phyloP scores from a whole-genome alignment of 37 sponge, comb jelly and placozoan genomes.

The Tethya wilhelma region DNA sequence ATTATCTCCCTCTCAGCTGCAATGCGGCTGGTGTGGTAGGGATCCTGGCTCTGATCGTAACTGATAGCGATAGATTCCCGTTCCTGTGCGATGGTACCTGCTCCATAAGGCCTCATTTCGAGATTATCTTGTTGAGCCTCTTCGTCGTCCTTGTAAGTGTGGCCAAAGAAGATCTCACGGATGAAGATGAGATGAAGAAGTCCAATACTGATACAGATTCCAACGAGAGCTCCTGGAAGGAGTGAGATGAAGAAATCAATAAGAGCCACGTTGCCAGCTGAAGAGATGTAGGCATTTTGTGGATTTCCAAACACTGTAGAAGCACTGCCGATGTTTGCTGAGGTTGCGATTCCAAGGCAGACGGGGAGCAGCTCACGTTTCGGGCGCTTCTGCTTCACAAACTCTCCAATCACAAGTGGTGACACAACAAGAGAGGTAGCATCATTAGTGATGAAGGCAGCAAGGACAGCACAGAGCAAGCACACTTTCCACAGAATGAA shows the following conservation, averaged over 20 bases:
- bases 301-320: conserved; percentile 92
- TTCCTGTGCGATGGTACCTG: conserved; percentile 46
- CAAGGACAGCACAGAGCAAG: conserved; percentile 62
- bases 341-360: conserved; percentile 82
- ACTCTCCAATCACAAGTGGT: conserved; percentile 71
- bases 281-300: conserved; percentile 90
- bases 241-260: conserved; percentile 70
- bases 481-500: conserved; percentile 82
- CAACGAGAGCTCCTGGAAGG: conserved; percentile 74
- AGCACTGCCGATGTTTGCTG: conserved; percentile 89
- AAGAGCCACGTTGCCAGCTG: conserved; percentile 51
- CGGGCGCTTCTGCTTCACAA: conserved; percentile 59
- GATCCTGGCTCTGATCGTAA: conserved; percentile 67
- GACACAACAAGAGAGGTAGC: conserved; percentile 79
- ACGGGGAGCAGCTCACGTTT: conserved; percentile 67
- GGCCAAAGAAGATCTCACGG: conserved; percentile 23
- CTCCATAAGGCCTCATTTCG: background rate
- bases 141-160: conserved; percentile 28
- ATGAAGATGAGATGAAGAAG: conserved; percentile 68
- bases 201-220: conserved; percentile 41
- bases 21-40: conserved; percentile 51
- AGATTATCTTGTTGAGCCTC: conserved; percentile 6
- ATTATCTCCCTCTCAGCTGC: conserved; percentile 61
- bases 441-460: conserved; percentile 91
- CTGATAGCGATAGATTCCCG: conserved; percentile 61